Conservation (phyloP, 2,797 vertebrate species). For the Holocentrus rufus region DNA sequence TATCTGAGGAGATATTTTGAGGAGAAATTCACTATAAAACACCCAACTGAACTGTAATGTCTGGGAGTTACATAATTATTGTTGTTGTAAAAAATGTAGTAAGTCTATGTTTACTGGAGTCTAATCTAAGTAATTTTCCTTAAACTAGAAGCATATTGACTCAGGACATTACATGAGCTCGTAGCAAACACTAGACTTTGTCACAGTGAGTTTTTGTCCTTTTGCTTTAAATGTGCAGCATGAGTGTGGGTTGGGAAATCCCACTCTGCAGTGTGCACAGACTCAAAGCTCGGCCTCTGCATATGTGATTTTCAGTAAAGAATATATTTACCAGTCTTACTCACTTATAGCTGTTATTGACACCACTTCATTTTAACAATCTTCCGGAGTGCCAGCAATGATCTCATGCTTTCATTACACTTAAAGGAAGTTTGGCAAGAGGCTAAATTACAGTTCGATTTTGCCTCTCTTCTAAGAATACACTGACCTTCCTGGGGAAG, state of each 20-base stretch:
- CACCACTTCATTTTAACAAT: conserved; percentile 24
- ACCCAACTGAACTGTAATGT: background rate
- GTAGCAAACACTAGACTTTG: background rate
- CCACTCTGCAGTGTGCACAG: conserved; percentile 4
- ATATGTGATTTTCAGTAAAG: background rate
- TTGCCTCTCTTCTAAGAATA: conserved; percentile 14
- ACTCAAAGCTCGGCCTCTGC: background rate
- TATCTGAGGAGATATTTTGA: background rate
- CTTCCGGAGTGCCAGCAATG: conserved; percentile 5
- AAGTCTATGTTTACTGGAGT: background rate
- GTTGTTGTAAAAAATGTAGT: background rate
- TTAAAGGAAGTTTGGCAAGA: conserved; percentile 25
- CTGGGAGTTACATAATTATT: background rate
- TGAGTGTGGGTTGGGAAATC: background rate
- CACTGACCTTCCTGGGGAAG: background rate
- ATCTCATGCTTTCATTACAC: conserved; percentile 40
- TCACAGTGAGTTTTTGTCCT: background rate
- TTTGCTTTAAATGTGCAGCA: background rate
- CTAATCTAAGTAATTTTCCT: background rate
- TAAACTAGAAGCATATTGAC: background rate
- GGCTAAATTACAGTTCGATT: background rate
- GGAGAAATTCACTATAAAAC: conserved; percentile 1
- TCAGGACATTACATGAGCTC: background rate
- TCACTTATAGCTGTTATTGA: conserved; percentile 10
- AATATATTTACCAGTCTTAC: conserved; percentile 9